phyloP scores from a whole-genome alignment of 2,113 vertebrate species.

The Axis porcinus region DNA sequence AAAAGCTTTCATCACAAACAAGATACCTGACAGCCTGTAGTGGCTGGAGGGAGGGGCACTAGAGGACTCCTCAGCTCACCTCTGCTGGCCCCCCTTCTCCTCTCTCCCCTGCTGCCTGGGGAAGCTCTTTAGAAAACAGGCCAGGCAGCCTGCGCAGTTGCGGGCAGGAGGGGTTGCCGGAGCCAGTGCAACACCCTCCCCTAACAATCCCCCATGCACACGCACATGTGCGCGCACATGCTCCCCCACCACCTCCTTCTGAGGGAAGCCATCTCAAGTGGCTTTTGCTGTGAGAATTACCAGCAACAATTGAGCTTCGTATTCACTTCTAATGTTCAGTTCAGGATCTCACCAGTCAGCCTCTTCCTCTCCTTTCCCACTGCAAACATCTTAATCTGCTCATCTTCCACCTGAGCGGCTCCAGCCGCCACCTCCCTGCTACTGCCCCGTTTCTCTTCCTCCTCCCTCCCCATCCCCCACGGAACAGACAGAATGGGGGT shows the following conservation, averaged over 20 bases:
- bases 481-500: background rate
- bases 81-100: conserved; percentile 26
- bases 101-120: conserved; percentile 31
- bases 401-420: background rate
- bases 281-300: conserved; percentile 34
- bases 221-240: background rate
- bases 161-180: background rate
- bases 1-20: conserved; percentile 59
- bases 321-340: background rate
- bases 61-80: conserved; percentile 48
- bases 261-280: conserved; percentile 12
- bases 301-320: background rate
- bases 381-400: background rate
- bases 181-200: background rate
- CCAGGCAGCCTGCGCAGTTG: background rate
- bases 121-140: conserved; percentile 61
- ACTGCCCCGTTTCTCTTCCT: background rate
- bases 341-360: background rate
- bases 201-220: background rate
- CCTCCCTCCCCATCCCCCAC: background rate
- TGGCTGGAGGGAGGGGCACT: background rate
- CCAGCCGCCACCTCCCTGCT: background rate
- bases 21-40: conserved; percentile 49
- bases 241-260: background rate
- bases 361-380: background rate